Conservation (phyloP, 1,140 invertebrate genomes). For the Calliphora vicina region DNA sequence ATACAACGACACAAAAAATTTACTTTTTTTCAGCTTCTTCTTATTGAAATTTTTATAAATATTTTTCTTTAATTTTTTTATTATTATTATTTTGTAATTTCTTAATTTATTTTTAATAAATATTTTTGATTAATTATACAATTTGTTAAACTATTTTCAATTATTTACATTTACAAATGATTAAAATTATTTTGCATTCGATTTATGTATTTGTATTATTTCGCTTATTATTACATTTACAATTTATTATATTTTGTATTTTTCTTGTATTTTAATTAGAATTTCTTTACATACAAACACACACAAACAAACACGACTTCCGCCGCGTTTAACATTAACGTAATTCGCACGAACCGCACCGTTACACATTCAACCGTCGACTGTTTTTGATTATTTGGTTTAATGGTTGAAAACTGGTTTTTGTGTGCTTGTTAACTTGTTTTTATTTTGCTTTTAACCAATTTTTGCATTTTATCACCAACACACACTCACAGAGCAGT, state of each 20-base stretch:
- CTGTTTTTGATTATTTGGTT: slow-evolving; percentile 31
- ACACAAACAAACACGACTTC: slow-evolving; percentile 17
- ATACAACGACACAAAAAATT: background rate
- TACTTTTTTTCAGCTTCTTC: background rate
- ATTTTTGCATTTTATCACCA: slow-evolving; percentile 7
- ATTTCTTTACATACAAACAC: background rate
- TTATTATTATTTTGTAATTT: background rate
- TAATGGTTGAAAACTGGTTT: slow-evolving; percentile 28
- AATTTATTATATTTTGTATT: background rate
- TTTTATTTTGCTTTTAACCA: slow-evolving; percentile 26
- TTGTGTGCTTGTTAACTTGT: slow-evolving; percentile 29
- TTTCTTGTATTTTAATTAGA: background rate
- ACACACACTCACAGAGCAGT: slow-evolving; percentile 8
- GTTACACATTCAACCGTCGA: slow-evolving; percentile 35
- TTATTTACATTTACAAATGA: background rate
- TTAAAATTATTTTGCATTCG: background rate
- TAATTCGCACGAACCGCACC: slow-evolving; percentile 28
- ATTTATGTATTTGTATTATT: background rate
- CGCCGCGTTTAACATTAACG: slow-evolving; percentile 22
- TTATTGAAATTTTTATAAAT: background rate
- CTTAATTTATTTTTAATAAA: background rate
- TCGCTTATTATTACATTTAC: slow-evolving; percentile 9
- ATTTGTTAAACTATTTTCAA: background rate
- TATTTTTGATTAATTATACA: background rate
- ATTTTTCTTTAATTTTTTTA: background rate